Base-by-base conservation (phyloP, 2,888 invertebrate species). In the Lacanobia oleracea region DNA sequence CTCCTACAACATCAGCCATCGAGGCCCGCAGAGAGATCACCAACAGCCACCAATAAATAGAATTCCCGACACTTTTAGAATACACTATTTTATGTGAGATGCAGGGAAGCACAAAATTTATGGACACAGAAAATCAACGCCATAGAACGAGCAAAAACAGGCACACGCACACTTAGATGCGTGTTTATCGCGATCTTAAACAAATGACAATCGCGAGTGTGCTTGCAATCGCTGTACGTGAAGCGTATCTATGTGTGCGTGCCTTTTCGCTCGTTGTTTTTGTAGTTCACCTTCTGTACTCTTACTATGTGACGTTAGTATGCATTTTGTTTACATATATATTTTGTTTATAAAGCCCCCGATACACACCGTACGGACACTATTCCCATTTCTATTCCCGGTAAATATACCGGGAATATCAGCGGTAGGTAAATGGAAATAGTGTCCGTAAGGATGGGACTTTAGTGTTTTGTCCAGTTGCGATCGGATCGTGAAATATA, bases 331-430 rank as follows among this genome's bases (percentile, higher is more conserved):
- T 78, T 59, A 56, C 61, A 40, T 43, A 51, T 9, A 72, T 48
- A 74, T 74, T 60, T 74, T 70, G 65, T 74, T 79, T 66, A 71
- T 74, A 70, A 65, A 79, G 62, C 82, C 63, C 68, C 45, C n/a
- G 63, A 72, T 70, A 64, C 27, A n/a, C 21, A 61, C 57, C 45
- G 27, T 65, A 72, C n/a, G n/a, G n/a, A n/a, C n/a, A n/a, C n/a
- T n/a, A n/a, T n/a, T n/a, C n/a, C n/a, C n/a, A n/a, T n/a, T n/a
- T n/a, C n/a, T n/a, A n/a, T n/a, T n/a, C n/a, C n/a, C n/a, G n/a
- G n/a, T n/a, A n/a, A n/a, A n/a, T 76, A 50, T 77, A 65, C 67
- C 10, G 2, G 48, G 40, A 62, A n/a, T 64, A 61, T 37, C 40
- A 23, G 60, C 27, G 23, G 43, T 45, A 18, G n/a, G 18, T 60